Evolutionary conservation across 2,113 vertebrate genomes (phyloP).

Genomic region (Solea solea): DNA sequence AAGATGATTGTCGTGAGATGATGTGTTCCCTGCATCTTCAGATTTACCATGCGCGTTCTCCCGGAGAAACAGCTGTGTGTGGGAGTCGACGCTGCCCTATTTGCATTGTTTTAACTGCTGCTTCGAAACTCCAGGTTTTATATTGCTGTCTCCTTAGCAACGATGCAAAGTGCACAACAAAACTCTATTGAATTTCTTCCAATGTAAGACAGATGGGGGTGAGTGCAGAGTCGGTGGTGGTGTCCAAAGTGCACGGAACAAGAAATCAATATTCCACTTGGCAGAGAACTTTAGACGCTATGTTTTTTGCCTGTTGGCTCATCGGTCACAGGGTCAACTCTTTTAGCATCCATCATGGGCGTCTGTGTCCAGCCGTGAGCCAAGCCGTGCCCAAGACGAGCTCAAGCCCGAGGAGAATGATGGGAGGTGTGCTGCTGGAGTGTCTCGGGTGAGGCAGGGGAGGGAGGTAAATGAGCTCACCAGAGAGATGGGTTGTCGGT

Average conservation of each 20-base stretch:
- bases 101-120: conserved; percentile 60
- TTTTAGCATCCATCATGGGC: conserved; percentile 77
- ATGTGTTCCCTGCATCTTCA: conserved; percentile 43
- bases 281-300: conserved; percentile 76
- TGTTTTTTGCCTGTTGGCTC: conserved; percentile 74
- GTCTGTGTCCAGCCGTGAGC: conserved; percentile 60
- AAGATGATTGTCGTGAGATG: conserved; percentile 53
- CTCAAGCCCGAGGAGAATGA: conserved; percentile 53
- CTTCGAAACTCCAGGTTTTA: conserved; percentile 53
- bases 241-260: conserved; percentile 70
- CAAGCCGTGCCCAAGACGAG: conserved; percentile 55
- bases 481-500: conserved; percentile 45
- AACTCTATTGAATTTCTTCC: conserved; percentile 74
- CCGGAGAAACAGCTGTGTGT: conserved; percentile 65
- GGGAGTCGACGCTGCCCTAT: conserved; percentile 56
- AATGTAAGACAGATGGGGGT: conserved; percentile 50
- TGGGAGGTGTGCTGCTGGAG: conserved; percentile 9
- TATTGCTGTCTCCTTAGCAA: conserved; percentile 77
- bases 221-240: conserved; percentile 7
- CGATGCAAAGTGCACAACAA: conserved; percentile 61
- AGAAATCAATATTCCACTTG: conserved; percentile 82
- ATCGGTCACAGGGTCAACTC: conserved; percentile 73
- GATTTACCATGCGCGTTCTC: conserved; percentile 56
- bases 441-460: conserved; percentile 1
- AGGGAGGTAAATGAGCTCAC: conserved; percentile 66